A percentile compares a stretch with the other conserved stretches of the same genome.
phyloP scores from a whole-genome alignment of 1,140 invertebrate species.

The Drosophila dunni region DNA sequence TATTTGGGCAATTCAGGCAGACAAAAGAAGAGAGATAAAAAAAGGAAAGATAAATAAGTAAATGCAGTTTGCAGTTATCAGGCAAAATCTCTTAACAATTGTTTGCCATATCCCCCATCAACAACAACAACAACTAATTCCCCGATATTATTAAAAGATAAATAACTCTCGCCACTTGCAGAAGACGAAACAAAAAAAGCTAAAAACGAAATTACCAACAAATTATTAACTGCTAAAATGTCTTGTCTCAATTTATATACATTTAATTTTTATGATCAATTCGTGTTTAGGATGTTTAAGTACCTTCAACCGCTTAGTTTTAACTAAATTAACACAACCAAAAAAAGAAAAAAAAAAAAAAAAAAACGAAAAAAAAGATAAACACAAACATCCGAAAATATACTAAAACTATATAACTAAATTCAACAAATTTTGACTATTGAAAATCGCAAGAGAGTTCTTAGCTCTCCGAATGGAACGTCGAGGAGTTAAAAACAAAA shows the following conservation, averaged over 20 bases:
- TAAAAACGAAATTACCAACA: slow-evolving; percentile 36
- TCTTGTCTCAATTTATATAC: slow-evolving; percentile 59
- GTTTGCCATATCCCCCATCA: slow-evolving; percentile 5
- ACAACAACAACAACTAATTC: slow-evolving; percentile 27
- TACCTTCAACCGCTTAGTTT: slow-evolving; percentile 77
- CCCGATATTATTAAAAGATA: slow-evolving; percentile 14
- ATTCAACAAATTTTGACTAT: slow-evolving; percentile 53
- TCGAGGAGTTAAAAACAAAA: slow-evolving; percentile 9
- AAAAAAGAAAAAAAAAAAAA: slow-evolving; percentile 28
- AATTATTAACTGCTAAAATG: slow-evolving; percentile 58
- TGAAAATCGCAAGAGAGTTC: slow-evolving; percentile 19
- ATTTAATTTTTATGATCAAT: slow-evolving; percentile 65
- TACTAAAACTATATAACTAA: slow-evolving; percentile 71
- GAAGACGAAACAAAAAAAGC: slow-evolving; percentile 6
- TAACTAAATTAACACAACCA: slow-evolving; percentile 68
- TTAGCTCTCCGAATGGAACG: slow-evolving; percentile 7
- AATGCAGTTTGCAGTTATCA: slow-evolving; percentile 43
- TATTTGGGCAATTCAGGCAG: slow-evolving; percentile 60
- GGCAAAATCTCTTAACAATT: slow-evolving; percentile 24
- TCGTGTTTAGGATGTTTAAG: slow-evolving; percentile 78
- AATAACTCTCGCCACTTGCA: too few species aligned
- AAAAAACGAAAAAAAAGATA: slow-evolving; percentile 29
- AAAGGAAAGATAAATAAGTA: slow-evolving; percentile 41
- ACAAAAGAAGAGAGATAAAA: slow-evolving; percentile 46
- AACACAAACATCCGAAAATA: slow-evolving; percentile 46